These are phyloP conservation scores for Phymastichus coffea DNA, from an alignment of 1,140 invertebrate genomes.

Conservation along the genomic window DNA sequence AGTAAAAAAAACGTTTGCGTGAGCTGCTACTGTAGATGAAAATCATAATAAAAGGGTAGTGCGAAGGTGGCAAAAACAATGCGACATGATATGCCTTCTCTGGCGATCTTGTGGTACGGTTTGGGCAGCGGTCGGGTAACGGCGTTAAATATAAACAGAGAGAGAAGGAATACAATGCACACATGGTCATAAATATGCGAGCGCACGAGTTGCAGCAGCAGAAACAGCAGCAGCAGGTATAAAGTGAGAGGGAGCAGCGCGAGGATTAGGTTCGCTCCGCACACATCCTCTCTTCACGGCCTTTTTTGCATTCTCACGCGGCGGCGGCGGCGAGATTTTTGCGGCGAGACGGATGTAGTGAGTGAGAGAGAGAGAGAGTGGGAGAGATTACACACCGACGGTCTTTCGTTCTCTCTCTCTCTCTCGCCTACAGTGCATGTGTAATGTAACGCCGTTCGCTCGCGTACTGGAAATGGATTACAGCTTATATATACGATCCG, in stretches of 20 bases:
- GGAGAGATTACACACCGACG: constrained; percentile 7
- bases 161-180: constrained; percentile 5
- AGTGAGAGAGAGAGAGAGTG: not conserved
- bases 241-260: not conserved
- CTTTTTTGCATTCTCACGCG: constrained; percentile 10
- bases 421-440: not conserved
- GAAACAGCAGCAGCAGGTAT: not conserved
- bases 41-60: too few relatives aligned
- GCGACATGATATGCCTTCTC: too few relatives aligned
- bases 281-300: constrained; percentile 37
- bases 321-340: not conserved
- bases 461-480: constrained; percentile 20
- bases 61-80: too few relatives aligned
- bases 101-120: too few relatives aligned
- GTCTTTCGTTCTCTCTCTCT: too few relatives aligned
- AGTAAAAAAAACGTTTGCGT: too few relatives aligned
- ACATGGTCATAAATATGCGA: not conserved
- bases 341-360: not conserved
- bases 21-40: too few relatives aligned
- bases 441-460: constrained; percentile 8
- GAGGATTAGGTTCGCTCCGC: constrained; percentile 38
- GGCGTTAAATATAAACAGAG: too few relatives aligned
- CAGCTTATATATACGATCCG: not conserved
- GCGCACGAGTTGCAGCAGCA: not conserved
- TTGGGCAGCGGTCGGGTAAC: too few relatives aligned